Evolutionary conservation across 1,140 invertebrate species (phyloP), one percentile per base, ranked within the genome.

Genomic region (Bombus pascuorum): DNA sequence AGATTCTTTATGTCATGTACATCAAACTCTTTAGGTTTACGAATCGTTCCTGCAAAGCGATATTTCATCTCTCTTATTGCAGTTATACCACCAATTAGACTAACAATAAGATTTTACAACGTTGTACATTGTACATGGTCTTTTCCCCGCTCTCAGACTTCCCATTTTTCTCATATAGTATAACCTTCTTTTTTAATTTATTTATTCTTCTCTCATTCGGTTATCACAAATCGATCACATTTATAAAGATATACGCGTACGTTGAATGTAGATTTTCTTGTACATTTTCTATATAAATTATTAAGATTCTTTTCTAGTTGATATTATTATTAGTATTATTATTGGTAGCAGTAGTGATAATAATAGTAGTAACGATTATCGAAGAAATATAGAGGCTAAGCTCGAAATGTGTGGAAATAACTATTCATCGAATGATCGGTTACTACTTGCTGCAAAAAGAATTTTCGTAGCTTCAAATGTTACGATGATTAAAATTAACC

Each of bases 211-310:
- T 72, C 86, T 78, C 79, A 80, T 79, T 87, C 89, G 85, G 72
- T 89, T 73, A 82, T 87, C 79, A 83, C 85, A 85, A 79, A 85
- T 91, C 87, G 83, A 91, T 73, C 80, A 79, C 77, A 85, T 65
- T 84, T 82, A 90, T 86, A 90, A 71, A 90, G 59, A 93, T 93
- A 93, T 90, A 92, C 91, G 92, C 93, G 91, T 93, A 93, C 92
- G 91, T 94, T 94, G 93, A 90, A 93, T 94, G 93, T 95, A 95
- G 93, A 95, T 94, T 94, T 95, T 94, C 93, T 95, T 95, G 93
- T 95, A 95, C 91, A 94, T 95, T 94, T 94, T 94, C 93, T 94
- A 94, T 94, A 95, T 94, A 93, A 93, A 93, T 94, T 93, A 94
- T 94, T 92, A 93, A 93, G 90, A 91, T 89, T 90, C 71, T 84